phyloP scores from a whole-genome alignment of 1,140 invertebrate species.

The Coptotermes formosanus region DNA sequence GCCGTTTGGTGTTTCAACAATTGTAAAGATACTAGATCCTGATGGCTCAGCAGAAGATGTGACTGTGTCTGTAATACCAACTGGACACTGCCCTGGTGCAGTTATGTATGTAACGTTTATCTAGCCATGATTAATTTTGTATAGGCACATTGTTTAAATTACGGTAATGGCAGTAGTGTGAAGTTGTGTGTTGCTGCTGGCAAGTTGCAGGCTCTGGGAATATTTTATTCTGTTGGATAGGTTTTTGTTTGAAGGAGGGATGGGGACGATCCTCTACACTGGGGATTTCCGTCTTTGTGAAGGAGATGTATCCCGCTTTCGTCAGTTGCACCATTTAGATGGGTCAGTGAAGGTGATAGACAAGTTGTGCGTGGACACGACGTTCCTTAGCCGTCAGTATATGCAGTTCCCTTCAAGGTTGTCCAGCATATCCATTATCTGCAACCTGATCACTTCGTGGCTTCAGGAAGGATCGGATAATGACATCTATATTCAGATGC shows the following conservation, averaged over 20 bases:
- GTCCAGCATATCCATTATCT: neutral
- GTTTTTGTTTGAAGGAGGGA: conserved; percentile 34
- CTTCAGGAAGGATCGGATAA: neutral
- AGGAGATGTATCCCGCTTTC: conserved; percentile 26
- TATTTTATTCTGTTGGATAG: conserved; percentile 12
- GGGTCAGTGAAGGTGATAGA: conserved; percentile 24
- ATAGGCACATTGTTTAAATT: no score
- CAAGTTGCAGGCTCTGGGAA: neutral
- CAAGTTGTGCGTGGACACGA: conserved; percentile 28
- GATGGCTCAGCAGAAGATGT: conserved; percentile 20
- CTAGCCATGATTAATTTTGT: neutral
- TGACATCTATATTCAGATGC: conserved; percentile 3
- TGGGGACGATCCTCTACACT: conserved; percentile 30
- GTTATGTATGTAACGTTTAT: conserved; percentile 22
- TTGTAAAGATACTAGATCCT: neutral
- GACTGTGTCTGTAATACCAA: conserved; percentile 29
- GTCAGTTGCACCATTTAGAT: conserved; percentile 15
- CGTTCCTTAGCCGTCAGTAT: conserved; percentile 12
- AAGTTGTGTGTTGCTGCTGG: no score
- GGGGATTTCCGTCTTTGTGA: conserved; percentile 34
- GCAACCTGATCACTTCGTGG: neutral
- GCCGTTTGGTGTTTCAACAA: neutral
- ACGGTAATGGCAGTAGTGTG: no score
- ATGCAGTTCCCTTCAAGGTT: conserved; percentile 19
- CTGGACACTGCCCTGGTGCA: conserved; percentile 34